Base-by-base conservation (phyloP, 1,140 invertebrate genomes). In the Orius insidiosus region DNA sequence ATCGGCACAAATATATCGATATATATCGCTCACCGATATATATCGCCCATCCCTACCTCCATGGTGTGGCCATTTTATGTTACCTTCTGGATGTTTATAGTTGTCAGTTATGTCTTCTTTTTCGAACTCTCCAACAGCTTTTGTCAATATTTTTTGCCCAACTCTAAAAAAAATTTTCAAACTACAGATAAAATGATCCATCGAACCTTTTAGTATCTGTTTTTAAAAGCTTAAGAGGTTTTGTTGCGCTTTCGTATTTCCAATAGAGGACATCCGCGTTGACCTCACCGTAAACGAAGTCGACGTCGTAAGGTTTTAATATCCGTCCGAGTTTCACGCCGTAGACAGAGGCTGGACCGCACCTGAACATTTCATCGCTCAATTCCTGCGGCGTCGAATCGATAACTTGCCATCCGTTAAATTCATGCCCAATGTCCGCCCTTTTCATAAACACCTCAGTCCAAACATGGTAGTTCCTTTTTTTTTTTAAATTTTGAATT, bases 391-490 rank as follows among this genome's bases (percentile, higher is more conserved):
- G 92, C 1, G 90, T 95, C 0, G 87, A 74, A 63, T 96, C 90
- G 44, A 93, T 78, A 0, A 76, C 87, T 61, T 96, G 90, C 90
- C 90, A 96, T 1, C 90, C 90, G 11, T 75, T 74, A 56, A 81
- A 85, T 11, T 65, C 60, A 42, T 70, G 69, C 0, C 76, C 76
- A 16, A 95, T 62, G 62, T 96, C 90, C 1, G 79, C 74, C 14
- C 92, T 66, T 42, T 74, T 73, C 77, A 93, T 89, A 88, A 89
- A 95, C 1, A 84, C 80, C 63, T 95, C 90, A 61, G 88, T 87
- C 92, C 90, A 96, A 2, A 93, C 88, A 57, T 95, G 92, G 60
- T 88, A 95, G 58, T 94, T 94, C 78, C 72, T n/a, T n/a, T n/a
- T n/a, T 72, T n/a, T n/a, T n/a, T 46, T 4, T 15, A 45, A 40